A percentile compares a stretch with the other conserved stretches of the same genome.
Conservation (phyloP, 2,797 vertebrate species). For the Gymnopithys bicolor region DNA sequence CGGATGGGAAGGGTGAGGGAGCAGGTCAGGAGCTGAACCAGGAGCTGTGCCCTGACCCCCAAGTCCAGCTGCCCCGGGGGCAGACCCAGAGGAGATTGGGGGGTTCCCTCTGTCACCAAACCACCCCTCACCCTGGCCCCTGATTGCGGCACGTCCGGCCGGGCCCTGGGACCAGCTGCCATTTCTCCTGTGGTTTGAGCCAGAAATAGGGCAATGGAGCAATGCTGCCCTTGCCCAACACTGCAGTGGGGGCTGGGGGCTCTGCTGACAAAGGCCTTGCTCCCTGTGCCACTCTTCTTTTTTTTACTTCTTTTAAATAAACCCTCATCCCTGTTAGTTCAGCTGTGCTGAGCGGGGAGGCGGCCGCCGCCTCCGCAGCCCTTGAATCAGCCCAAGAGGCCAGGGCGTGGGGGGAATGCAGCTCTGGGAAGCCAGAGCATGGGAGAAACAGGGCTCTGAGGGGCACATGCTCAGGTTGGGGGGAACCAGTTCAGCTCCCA, state of each 20-base stretch:
- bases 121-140: neutral
- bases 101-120: neutral
- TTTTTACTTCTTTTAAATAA: conserved; percentile 36
- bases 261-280: conserved; percentile 46
- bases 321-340: conserved; percentile 34
- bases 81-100: rapidly evolving
- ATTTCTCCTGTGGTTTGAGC: conserved; percentile 18
- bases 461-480: neutral
- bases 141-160: conserved; percentile 26
- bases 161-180: neutral
- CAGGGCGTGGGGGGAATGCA: neutral
- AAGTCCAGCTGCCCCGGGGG: rapidly evolving
- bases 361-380: neutral
- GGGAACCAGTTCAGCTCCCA: rapidly evolving
- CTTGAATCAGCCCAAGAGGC: neutral
- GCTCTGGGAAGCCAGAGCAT: neutral
- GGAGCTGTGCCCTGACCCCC: neutral
- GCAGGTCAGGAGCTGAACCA: neutral
- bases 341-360: conserved; percentile 21
- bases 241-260: neutral
- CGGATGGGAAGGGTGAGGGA: neutral
- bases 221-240: conserved; percentile 38
- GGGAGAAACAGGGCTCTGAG: rapidly evolving
- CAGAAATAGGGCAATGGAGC: conserved; percentile 62
- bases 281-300: neutral